Conservation (phyloP, 1,140 invertebrate genomes). For the Nixonia krombeini region DNA sequence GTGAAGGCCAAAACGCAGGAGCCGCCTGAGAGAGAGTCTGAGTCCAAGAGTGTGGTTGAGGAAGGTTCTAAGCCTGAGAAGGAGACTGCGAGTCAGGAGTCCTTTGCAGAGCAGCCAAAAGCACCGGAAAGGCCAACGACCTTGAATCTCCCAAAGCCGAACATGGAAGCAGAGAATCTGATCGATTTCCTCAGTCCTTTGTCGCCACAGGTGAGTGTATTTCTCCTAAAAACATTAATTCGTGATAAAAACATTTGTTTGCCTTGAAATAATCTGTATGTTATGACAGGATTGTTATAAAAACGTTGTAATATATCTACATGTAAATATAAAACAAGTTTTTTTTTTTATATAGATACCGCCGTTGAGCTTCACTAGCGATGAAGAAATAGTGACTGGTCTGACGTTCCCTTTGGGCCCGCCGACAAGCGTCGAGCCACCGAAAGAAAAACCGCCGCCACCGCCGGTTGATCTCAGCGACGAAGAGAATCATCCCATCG, state of each 20-base stretch:
- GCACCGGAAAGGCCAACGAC: slow-evolving; percentile 26
- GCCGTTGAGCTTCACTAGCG: slow-evolving; percentile 60
- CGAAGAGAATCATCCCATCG: slow-evolving; percentile 66
- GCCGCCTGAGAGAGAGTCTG: slow-evolving; percentile 36
- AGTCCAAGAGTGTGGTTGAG: slow-evolving; percentile 13
- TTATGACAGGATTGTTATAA: no score
- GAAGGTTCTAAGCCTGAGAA: slow-evolving; percentile 18
- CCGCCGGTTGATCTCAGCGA: slow-evolving; percentile 78
- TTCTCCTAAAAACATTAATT: neutral
- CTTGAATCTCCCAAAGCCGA: slow-evolving; percentile 13
- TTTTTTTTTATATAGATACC: slow-evolving; percentile 53
- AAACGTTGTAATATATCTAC: no score
- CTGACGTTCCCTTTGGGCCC: slow-evolving; percentile 70
- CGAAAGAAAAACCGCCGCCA: slow-evolving; percentile 89
- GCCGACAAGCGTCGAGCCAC: slow-evolving; percentile 79
- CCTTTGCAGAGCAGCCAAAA: no score
- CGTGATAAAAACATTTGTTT: no score
- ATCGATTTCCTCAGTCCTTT: slow-evolving; percentile 53
- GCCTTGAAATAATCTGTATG: no score
- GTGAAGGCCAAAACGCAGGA: slow-evolving; percentile 45
- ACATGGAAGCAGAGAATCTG: slow-evolving; percentile 18
- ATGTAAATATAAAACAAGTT: no score
- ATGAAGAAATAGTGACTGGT: slow-evolving; percentile 63
- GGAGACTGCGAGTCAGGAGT: neutral
- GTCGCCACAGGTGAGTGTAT: slow-evolving; percentile 56